Evolutionary conservation across 2,888 invertebrate genomes (phyloP).

Genomic region (Pachydiplax longipennis): DNA sequence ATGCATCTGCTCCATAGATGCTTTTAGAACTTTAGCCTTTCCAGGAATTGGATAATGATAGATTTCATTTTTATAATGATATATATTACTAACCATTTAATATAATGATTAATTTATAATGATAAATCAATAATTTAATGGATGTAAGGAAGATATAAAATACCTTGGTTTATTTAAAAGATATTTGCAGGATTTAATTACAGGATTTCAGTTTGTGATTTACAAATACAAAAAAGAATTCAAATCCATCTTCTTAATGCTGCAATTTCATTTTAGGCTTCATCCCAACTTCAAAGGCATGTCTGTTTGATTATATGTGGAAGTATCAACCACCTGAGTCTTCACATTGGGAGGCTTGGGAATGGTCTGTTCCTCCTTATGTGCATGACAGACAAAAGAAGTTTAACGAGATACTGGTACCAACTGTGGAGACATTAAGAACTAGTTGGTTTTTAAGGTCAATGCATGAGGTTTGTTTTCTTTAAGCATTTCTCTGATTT

Average conservation of each 20-base stretch:
- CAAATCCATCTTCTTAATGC: background rate
- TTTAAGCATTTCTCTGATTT: background rate
- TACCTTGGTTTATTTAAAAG: too few species aligned
- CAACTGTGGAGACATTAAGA: conserved; percentile 86
- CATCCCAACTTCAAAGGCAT: conserved; percentile 74
- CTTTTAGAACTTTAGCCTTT: too few species aligned
- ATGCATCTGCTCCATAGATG: too few species aligned
- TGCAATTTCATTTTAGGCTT: conserved; percentile 64
- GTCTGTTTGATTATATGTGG: conserved; percentile 84
- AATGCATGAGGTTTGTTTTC: conserved; percentile 72
- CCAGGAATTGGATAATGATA: too few species aligned
- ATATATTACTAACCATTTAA: too few species aligned
- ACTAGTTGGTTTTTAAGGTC: conserved; percentile 79
- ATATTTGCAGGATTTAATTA: too few species aligned
- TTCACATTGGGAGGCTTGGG: conserved; percentile 85
- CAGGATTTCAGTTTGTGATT: too few species aligned
- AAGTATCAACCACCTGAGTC: conserved; percentile 64
- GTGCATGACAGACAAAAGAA: conserved; percentile 72
- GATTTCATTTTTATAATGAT: too few species aligned
- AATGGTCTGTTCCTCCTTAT: conserved; percentile 78
- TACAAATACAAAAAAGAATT: too few species aligned
- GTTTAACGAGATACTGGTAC: conserved; percentile 87
- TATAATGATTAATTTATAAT: too few species aligned
- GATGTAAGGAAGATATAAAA: too few species aligned
- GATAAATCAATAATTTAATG: too few species aligned